Evolutionary conservation across 2,888 invertebrate species (phyloP).

Genomic region (Chalcosyrphus nemorum): DNA sequence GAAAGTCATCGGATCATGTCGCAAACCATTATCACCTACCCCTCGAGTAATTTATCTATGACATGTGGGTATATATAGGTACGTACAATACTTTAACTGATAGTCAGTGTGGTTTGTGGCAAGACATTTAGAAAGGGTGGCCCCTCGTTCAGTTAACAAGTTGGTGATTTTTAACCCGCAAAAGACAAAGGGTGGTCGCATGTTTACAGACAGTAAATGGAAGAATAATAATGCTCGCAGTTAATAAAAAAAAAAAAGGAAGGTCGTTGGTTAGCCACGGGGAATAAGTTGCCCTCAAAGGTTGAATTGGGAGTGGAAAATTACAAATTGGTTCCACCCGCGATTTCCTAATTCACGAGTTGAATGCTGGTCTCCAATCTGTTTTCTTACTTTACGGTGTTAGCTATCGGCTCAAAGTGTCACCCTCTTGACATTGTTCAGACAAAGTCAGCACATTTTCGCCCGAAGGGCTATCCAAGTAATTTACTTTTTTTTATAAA

Average conservation of each 20-base stretch:
- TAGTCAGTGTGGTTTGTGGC: slow-evolving; percentile 56
- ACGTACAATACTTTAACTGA: slow-evolving; percentile 53
- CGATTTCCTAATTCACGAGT: no score
- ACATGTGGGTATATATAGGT: slow-evolving; percentile 15
- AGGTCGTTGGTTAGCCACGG: no score
- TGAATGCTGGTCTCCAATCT: no score
- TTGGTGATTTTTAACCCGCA: neutral
- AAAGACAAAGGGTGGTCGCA: slow-evolving; percentile 1
- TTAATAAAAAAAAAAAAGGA: neutral
- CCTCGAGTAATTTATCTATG: slow-evolving; percentile 66
- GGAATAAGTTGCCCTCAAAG: no score
- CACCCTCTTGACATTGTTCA: no score
- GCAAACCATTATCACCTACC: slow-evolving; percentile 71
- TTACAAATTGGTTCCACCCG: no score
- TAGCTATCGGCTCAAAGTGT: no score
- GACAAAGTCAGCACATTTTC: no score
- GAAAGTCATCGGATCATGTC: slow-evolving; percentile 69
- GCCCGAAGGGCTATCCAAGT: no score
- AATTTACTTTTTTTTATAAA: no score
- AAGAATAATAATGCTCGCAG: neutral
- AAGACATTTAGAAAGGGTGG: slow-evolving; percentile 1
- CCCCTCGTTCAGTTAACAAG: neutral
- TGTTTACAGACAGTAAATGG: slow-evolving; percentile 15
- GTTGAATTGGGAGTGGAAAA: no score
- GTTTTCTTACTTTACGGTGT: no score